Conservation (phyloP, 1,140 invertebrate species). For the Drosophila suzukii region DNA sequence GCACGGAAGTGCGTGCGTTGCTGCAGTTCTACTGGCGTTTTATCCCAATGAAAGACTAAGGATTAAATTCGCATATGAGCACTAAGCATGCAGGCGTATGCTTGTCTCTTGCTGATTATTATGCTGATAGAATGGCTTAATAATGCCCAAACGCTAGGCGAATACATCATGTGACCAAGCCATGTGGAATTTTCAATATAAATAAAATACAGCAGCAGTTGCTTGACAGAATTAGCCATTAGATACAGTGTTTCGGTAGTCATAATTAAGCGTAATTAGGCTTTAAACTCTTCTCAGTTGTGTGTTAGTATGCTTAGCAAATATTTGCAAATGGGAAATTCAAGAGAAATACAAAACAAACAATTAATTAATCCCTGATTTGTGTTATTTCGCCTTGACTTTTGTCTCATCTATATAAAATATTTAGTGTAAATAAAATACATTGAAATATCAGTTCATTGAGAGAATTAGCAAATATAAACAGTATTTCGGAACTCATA, state of each 20-base stretch:
- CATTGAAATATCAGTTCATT: no score
- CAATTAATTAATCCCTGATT: no score
- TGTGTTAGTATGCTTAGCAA: no score
- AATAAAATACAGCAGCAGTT: no score
- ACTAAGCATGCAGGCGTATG: slow-evolving; percentile 2
- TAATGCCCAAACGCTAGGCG: neutral
- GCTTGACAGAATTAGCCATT: neutral
- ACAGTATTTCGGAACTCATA: neutral
- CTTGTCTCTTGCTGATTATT: slow-evolving; percentile 20
- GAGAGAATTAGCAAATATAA: neutral
- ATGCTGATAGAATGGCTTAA: slow-evolving; percentile 5
- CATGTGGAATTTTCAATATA: no score
- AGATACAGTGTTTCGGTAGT: neutral
- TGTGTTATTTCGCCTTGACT: no score
- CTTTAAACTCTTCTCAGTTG: no score
- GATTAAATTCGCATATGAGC: slow-evolving; percentile 10
- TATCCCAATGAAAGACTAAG: slow-evolving; percentile 21
- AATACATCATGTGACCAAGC: neutral
- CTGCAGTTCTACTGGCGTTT: slow-evolving; percentile 12
- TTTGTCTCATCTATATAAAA: no score
- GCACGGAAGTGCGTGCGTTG: slow-evolving; percentile 59
- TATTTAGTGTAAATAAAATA: no score
- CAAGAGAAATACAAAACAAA: no score
- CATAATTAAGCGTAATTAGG: no score
- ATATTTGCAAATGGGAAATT: no score